phyloP scores from a whole-genome alignment of 2,797 vertebrate species.

The Poeciliopsis gracilis region DNA sequence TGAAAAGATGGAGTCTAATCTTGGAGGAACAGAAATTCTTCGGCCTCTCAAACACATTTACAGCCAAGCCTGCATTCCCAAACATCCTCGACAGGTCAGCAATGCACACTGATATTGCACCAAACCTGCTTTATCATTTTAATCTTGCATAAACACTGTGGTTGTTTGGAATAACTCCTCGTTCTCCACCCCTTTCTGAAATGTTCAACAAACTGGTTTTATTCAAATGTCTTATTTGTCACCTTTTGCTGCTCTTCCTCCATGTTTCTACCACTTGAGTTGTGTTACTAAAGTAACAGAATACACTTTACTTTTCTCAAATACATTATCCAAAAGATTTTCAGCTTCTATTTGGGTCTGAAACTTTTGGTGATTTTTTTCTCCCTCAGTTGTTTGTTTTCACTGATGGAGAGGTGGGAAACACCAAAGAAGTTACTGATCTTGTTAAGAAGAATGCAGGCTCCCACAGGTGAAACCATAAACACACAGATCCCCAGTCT shows the following conservation, averaged over 20 bases:
- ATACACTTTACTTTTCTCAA: no score
- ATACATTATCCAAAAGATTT: no score
- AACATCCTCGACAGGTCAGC: conserved; percentile 69
- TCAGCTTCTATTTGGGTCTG: background rate
- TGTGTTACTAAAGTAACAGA: no score
- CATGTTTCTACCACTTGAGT: no score
- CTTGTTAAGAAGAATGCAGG: conserved; percentile 71
- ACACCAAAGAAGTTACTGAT: conserved; percentile 72
- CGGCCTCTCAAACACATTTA: conserved; percentile 53
- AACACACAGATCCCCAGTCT: background rate
- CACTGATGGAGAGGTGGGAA: conserved; percentile 80
- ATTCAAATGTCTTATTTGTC: no score
- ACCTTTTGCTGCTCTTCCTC: no score
- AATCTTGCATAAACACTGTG: no score
- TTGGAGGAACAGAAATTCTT: conserved; percentile 71
- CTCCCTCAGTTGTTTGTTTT: conserved; percentile 80
- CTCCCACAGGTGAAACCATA: conserved; percentile 75
- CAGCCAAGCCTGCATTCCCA: conserved; percentile 58
- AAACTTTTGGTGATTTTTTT: no score
- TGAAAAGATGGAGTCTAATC: conserved; percentile 37
- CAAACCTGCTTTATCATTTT: no score
- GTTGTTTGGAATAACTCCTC: background rate
- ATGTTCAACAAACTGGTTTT: background rate
- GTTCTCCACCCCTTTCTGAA: background rate
- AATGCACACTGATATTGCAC: background rate